These are phyloP conservation scores for Lysiphlebus fabarum DNA, from an alignment of 1,140 invertebrate species.

Conservation along the genomic window DNA sequence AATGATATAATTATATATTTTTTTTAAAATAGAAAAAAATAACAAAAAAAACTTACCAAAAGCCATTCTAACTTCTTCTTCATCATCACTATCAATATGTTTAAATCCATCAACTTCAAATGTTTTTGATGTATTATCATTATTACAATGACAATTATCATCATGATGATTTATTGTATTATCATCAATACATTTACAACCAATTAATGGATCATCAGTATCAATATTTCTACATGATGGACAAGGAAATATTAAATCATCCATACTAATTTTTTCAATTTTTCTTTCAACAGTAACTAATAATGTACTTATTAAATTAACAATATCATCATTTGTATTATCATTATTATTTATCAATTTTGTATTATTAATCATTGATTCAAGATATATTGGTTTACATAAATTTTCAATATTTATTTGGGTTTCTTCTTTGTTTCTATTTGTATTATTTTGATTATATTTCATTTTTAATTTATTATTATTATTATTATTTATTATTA, in stretches of 20 bases:
- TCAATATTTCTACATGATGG: slow-evolving; percentile 57
- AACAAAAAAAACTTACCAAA: slow-evolving; percentile 49
- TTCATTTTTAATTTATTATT: slow-evolving; percentile 24
- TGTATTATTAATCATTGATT: slow-evolving; percentile 17
- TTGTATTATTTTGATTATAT: slow-evolving; percentile 13
- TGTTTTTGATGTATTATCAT: slow-evolving; percentile 39
- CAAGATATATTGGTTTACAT: slow-evolving; percentile 15
- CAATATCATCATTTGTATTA: slow-evolving; percentile 45
- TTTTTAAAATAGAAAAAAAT: too few species aligned
- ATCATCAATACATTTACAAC: slow-evolving; percentile 46
- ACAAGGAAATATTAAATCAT: slow-evolving; percentile 64
- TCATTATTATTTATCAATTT: not conserved
- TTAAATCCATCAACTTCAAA: slow-evolving; percentile 68
- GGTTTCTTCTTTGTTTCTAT: slow-evolving; percentile 19
- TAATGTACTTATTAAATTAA: slow-evolving; percentile 61
- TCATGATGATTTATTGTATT: slow-evolving; percentile 26
- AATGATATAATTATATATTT: too few species aligned
- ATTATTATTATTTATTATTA: too few species aligned
- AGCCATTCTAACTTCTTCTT: slow-evolving; percentile 58
- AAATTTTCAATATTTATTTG: slow-evolving; percentile 21
- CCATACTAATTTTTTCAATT: slow-evolving; percentile 64
- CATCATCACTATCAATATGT: slow-evolving; percentile 71
- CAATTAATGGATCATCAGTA: slow-evolving; percentile 51
- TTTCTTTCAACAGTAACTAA: slow-evolving; percentile 66
- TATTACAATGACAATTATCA: slow-evolving; percentile 26